Percentiles rank a stretch among this genome's conserved stretches.
These are phyloP conservation scores for Anser brachyrhynchus DNA, from an alignment of 2,113 vertebrate species.

Conservation along the genomic window DNA sequence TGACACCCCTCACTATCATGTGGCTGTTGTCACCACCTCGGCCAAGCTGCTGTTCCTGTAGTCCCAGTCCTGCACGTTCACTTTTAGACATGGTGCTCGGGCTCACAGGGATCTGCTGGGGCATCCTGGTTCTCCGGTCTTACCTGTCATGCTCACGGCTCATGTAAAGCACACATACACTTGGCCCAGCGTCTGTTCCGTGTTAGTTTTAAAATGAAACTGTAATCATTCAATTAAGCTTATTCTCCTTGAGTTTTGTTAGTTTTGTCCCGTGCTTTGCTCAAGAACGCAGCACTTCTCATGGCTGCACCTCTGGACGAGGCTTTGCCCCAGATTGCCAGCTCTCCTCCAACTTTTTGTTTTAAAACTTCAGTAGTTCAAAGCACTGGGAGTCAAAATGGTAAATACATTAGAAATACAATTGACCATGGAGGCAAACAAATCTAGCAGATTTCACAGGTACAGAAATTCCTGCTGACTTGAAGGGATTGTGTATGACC, in stretches of 20 bases:
- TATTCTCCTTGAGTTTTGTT: neutral
- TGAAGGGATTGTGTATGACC: neutral
- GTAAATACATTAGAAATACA: neutral
- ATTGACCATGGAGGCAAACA: neutral
- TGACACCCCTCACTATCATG: neutral
- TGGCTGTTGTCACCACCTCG: accelerated
- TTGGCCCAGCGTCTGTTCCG: neutral
- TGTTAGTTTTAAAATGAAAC: neutral
- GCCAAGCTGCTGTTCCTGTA: neutral
- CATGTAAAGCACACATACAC: neutral
- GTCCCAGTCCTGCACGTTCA: neutral
- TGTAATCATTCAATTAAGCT: neutral
- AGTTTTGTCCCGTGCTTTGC: neutral
- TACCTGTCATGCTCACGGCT: neutral
- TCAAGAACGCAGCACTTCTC: neutral
- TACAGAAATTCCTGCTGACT: neutral
- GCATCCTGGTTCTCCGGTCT: neutral
- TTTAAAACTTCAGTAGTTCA: neutral
- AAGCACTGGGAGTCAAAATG: neutral
- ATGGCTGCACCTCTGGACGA: neutral
- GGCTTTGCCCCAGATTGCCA: neutral
- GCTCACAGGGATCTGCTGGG: neutral
- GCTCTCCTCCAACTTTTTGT: neutral
- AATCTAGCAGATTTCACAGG: neutral
- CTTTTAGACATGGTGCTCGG: neutral